These are phyloP conservation scores for Sinhomidia bicolor DNA, from an alignment of 2,888 invertebrate species.

Conservation along the genomic window DNA sequence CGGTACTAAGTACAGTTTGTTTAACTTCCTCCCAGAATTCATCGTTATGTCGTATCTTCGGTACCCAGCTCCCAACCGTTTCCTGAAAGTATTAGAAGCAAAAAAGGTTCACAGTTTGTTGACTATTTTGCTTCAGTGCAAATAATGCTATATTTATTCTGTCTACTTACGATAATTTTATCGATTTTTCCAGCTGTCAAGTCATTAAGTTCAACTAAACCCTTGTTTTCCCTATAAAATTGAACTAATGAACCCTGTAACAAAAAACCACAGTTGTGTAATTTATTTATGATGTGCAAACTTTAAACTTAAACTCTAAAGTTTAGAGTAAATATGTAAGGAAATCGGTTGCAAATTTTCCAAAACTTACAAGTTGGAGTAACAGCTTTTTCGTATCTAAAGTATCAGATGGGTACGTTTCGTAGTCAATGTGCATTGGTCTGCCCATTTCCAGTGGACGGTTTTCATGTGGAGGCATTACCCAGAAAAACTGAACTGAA, in stretches of 20 bases:
- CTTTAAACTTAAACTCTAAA: too few species aligned
- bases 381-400: constrained; percentile 78
- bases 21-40: constrained; percentile 80
- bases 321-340: too few species aligned
- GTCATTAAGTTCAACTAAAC: constrained; percentile 79
- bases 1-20: constrained; percentile 68
- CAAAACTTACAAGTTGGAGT: constrained; percentile 73
- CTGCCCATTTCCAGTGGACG: constrained; percentile 95
- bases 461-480: constrained; percentile 96
- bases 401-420: constrained; percentile 75
- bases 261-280: too few species aligned
- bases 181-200: constrained; percentile 77
- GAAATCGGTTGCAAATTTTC: not conserved
- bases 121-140: too few species aligned
- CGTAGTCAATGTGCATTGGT: constrained; percentile 93
- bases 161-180: constrained; percentile 77
- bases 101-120: not conserved
- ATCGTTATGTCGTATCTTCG: constrained; percentile 76
- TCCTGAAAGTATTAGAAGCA: constrained; percentile 67
- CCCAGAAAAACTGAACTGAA: constrained; percentile 94
- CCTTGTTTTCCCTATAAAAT: constrained; percentile 79
- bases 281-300: too few species aligned
- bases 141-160: too few species aligned
- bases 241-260: constrained; percentile 76
- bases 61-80: constrained; percentile 77